These are phyloP conservation scores for Dryocosmus kuriphilus DNA, from an alignment of 2,888 invertebrate species.

Conservation along the genomic window DNA sequence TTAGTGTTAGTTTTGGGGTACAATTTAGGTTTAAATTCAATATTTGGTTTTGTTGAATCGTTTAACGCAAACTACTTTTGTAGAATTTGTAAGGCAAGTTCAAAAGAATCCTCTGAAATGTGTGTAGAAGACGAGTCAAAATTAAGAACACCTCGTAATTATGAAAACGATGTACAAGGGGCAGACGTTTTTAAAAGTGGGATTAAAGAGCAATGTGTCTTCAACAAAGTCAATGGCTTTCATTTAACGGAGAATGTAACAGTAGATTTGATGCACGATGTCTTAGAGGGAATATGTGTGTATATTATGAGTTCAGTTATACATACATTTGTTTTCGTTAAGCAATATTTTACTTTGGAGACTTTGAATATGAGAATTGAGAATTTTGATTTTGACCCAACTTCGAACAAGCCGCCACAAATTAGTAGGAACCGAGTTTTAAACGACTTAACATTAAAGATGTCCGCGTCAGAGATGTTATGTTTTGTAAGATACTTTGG, in stretches of 20 bases:
- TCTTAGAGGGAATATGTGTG: constrained; percentile 35
- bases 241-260: too few relatives aligned
- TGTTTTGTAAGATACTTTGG: constrained; percentile 41
- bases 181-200: constrained; percentile 49
- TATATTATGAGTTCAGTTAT: constrained; percentile 35
- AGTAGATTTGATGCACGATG: constrained; percentile 8
- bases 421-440: constrained; percentile 11
- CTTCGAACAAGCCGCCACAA: constrained; percentile 27
- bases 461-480: constrained; percentile 38
- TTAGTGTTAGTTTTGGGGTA: background rate
- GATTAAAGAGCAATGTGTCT: constrained; percentile 19
- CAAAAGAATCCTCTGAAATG: constrained; percentile 48
- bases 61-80: constrained; percentile 60
- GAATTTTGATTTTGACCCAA: constrained; percentile 1
- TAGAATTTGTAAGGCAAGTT: constrained; percentile 59
- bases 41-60: constrained; percentile 9
- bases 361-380: constrained; percentile 12
- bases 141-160: constrained; percentile 56
- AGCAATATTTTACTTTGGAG: constrained; percentile 40
- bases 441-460: constrained; percentile 28
- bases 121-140: constrained; percentile 46
- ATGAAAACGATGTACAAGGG: constrained; percentile 47
- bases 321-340: constrained; percentile 29
- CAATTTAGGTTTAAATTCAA: too few relatives aligned
- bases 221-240: constrained; percentile 13